Conservation (phyloP, 2,797 vertebrate species). For the Lutjanus campechanus region DNA sequence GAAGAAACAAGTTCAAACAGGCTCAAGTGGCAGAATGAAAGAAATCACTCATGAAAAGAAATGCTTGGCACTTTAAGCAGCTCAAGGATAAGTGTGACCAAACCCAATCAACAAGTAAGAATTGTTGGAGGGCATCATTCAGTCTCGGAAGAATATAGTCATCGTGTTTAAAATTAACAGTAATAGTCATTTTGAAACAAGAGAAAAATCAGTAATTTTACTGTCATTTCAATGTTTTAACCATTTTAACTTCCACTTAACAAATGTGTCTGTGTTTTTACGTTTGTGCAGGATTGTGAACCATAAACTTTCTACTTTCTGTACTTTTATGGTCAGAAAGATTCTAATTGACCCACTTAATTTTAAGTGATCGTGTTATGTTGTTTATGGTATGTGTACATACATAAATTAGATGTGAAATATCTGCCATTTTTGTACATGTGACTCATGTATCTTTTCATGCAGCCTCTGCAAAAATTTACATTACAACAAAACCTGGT, state of each 20-base stretch:
- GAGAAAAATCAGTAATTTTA: not conserved
- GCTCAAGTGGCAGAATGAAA: conserved; percentile 6
- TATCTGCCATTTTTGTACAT: not conserved
- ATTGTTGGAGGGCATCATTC: conserved; percentile 14
- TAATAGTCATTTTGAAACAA: not conserved
- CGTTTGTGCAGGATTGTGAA: not conserved
- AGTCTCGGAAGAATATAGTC: conserved; percentile 19
- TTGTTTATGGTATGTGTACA: not conserved
- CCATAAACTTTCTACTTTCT: not conserved
- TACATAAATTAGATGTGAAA: not conserved
- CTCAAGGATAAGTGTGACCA: conserved; percentile 30
- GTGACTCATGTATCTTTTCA: not conserved
- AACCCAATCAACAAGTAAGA: conserved; percentile 37
- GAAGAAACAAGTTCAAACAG: not conserved
- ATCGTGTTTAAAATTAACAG: no score
- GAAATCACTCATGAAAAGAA: conserved; percentile 11
- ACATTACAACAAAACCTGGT: not conserved
- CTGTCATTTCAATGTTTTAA: not conserved
- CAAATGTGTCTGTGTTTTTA: not conserved
- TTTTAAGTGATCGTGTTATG: not conserved
- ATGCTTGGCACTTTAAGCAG: conserved; percentile 7
- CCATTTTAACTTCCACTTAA: not conserved
- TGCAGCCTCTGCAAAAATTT: not conserved
- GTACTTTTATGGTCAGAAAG: not conserved
- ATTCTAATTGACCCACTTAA: not conserved